phyloP scores from a whole-genome alignment of 2,113 vertebrate species.

The Sula dactylatra region DNA sequence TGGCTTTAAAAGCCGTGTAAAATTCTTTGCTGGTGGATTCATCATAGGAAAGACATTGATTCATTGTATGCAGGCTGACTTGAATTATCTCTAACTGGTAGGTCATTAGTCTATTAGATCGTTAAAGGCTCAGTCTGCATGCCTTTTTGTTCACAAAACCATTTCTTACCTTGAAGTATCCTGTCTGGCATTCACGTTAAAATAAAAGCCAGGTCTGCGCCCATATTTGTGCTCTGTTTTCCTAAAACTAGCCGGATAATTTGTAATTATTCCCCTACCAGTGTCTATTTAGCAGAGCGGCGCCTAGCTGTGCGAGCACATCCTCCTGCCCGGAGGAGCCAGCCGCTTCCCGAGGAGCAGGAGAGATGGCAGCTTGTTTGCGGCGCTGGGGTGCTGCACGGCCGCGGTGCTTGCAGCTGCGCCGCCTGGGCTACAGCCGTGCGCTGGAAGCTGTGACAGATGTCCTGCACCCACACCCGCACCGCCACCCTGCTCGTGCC shows the following conservation, averaged over 20 bases:
- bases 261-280: background rate
- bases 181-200: background rate
- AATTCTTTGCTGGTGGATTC: background rate
- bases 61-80: background rate
- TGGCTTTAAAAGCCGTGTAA: background rate
- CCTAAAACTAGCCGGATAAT: background rate
- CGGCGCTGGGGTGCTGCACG: rapidly evolving
- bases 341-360: background rate
- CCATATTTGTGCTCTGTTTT: background rate
- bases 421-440: background rate
- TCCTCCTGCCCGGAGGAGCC: background rate
- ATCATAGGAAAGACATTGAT: background rate
- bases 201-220: background rate
- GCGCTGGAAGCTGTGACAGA: background rate
- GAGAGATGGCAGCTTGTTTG: background rate
- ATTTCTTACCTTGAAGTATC: background rate
- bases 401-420: background rate
- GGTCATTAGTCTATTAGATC: background rate
- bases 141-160: background rate
- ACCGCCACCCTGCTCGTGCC: rapidly evolving
- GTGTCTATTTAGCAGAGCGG: background rate
- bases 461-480: background rate
- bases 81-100: background rate
- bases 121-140: background rate
- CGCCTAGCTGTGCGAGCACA: background rate